A percentile compares a stretch with the other conserved stretches of the same genome.
phyloP scores from a whole-genome alignment of 2,888 invertebrate genomes.

The Pristionchus fissidentatus region DNA sequence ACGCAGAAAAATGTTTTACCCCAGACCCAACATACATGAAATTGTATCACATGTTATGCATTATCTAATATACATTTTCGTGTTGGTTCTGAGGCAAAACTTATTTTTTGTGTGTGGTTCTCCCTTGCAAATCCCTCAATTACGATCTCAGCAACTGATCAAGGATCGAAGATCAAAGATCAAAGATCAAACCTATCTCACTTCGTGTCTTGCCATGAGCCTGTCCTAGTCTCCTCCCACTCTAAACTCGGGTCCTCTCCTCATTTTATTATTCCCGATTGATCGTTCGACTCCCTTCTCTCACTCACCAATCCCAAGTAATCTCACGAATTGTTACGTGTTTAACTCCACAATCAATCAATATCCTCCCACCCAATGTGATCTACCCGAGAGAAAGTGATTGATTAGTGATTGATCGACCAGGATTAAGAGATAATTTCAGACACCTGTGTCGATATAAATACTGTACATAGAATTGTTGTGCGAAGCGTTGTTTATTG shows the following conservation, averaged over 20 bases:
- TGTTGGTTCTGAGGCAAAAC: no score
- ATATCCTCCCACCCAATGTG: constrained; percentile 7
- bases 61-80: no score
- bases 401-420: constrained; percentile 5
- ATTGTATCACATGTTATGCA: no score
- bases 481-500: not conserved
- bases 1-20: no score
- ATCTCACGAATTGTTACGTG: not conserved
- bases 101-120: not conserved
- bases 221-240: constrained; percentile 18
- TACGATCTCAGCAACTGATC: constrained; percentile 2
- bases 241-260: constrained; percentile 14
- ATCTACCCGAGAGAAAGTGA: constrained; percentile 16
- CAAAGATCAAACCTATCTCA: constrained; percentile 20
- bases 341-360: not conserved
- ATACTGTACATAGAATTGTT: constrained; percentile 33
- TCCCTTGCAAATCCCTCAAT: not conserved
- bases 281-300: constrained; percentile 12
- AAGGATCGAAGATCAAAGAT: constrained; percentile 33
- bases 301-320: constrained; percentile 11
- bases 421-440: not conserved
- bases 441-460: not conserved
- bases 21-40: no score
- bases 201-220: constrained; percentile 25
- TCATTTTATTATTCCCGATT: constrained; percentile 6